Conservation (phyloP, 2,113 vertebrate genomes). For the Proterorhinus semilunaris region DNA sequence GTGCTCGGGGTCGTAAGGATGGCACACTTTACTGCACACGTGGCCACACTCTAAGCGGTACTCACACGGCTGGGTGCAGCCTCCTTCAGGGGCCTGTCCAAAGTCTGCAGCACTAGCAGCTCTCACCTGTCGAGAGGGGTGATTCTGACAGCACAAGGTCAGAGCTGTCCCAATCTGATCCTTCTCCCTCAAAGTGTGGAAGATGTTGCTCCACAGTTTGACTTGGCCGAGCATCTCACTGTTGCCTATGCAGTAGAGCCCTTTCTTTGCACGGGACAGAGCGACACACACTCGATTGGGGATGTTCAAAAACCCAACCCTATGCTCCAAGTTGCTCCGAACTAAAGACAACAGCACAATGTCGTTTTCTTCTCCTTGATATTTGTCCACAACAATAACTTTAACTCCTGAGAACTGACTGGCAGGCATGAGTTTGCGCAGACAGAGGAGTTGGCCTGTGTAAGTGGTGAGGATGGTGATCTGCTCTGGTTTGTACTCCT, state of each 20-base stretch:
- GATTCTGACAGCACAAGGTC: conserved; percentile 89
- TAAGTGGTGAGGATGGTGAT: conserved; percentile 97
- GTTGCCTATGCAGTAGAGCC: conserved; percentile 89
- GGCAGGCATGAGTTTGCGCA: conserved; percentile 84
- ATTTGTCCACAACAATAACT: conserved; percentile 95
- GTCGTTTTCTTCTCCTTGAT: conserved; percentile 96
- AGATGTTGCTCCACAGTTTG: conserved; percentile 87
- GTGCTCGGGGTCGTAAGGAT: conserved; percentile 87
- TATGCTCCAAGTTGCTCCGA: conserved; percentile 84
- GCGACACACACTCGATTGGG: conserved; percentile 92
- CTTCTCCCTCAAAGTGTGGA: conserved; percentile 79
- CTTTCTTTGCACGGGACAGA: conserved; percentile 92
- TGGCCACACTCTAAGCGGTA: conserved; percentile 89
- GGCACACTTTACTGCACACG: conserved; percentile 86
- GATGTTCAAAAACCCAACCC: conserved; percentile 88
- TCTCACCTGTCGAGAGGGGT: conserved; percentile 76
- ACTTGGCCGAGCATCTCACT: conserved; percentile 83
- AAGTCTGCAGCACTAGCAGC: conserved; percentile 82
- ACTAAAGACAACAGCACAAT: conserved; percentile 92
- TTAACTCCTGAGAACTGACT: conserved; percentile 82
- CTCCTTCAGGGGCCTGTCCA: conserved; percentile 85
- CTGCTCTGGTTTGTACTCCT: conserved; percentile 87
- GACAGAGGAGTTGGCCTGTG: conserved; percentile 86
- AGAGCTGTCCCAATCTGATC: conserved; percentile 77
- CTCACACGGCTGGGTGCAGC: conserved; percentile 86